Evolutionary conservation across 2,113 vertebrate genomes (phyloP).

Genomic region (Nannobrachium achirus): DNA sequence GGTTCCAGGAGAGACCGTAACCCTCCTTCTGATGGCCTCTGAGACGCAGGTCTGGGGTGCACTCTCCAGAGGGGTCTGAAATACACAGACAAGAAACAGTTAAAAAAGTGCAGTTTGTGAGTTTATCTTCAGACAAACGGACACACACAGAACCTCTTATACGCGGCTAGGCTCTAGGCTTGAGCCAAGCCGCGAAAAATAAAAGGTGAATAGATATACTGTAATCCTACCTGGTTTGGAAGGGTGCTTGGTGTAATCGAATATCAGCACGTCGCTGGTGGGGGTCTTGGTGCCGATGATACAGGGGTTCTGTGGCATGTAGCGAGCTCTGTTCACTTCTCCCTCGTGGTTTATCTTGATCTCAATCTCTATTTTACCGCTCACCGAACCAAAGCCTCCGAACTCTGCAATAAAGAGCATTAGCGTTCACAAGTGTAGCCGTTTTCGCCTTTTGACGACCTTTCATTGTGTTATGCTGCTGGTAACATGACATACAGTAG

Average conservation of each 20-base stretch:
- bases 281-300: conserved; percentile 99
- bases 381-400: conserved; percentile 97
- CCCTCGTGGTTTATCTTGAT: conserved; percentile 99
- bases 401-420: conserved; percentile 82
- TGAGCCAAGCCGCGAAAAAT: background rate
- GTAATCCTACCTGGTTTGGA: conserved; percentile 89
- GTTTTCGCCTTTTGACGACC: no score
- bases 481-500: no score
- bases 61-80: conserved; percentile 95
- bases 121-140: no score
- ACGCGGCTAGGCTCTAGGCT: no score
- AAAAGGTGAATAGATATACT: background rate
- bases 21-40: conserved; percentile 98
- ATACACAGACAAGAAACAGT: background rate
- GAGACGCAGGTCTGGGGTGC: conserved; percentile 93
- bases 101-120: background rate
- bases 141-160: no score
- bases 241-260: conserved; percentile 98
- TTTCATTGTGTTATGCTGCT: no score
- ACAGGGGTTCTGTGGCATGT: conserved; percentile 99
- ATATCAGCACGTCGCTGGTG: conserved; percentile 96
- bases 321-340: conserved; percentile 96
- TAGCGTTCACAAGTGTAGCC: no score
- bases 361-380: conserved; percentile 98
- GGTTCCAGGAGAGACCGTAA: conserved; percentile 97